These are phyloP conservation scores for Sipha flava DNA, from an alignment of 1,140 invertebrate genomes.

Conservation along the genomic window DNA sequence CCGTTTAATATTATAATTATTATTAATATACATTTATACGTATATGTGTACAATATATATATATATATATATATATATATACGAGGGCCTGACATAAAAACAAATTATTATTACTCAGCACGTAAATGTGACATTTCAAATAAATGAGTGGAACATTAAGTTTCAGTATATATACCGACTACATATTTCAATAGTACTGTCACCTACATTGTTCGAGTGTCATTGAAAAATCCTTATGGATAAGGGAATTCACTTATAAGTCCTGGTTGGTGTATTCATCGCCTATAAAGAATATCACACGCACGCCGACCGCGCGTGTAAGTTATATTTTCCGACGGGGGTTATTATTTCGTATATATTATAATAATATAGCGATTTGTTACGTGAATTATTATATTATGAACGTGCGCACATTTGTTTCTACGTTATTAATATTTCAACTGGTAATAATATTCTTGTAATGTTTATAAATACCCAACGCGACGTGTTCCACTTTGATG, in stretches of 20 bases:
- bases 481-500: too few species aligned
- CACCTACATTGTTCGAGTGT: not conserved
- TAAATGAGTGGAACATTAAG: slow-evolving; percentile 19
- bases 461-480: too few species aligned
- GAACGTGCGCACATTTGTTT: too few species aligned
- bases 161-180: not conserved
- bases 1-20: not conserved
- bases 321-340: too few species aligned
- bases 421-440: too few species aligned
- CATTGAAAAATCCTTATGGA: not conserved
- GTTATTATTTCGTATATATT: too few species aligned
- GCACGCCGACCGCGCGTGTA: not conserved
- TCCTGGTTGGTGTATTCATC: not conserved
- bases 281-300: not conserved
- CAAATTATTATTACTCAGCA: slow-evolving; percentile 20
- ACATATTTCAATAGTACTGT: slow-evolving; percentile 3
- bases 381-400: too few species aligned
- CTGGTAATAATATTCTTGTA: too few species aligned
- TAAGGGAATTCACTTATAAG: slow-evolving; percentile 7
- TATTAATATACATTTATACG: not conserved
- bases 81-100: slow-evolving; percentile 3
- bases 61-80: not conserved
- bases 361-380: too few species aligned
- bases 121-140: slow-evolving; percentile 23
- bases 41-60: too few species aligned